Evolutionary conservation across 37 sponge, comb jelly and placozoan genomes (phyloP).

Genomic region (Aplysina aerophoba): DNA sequence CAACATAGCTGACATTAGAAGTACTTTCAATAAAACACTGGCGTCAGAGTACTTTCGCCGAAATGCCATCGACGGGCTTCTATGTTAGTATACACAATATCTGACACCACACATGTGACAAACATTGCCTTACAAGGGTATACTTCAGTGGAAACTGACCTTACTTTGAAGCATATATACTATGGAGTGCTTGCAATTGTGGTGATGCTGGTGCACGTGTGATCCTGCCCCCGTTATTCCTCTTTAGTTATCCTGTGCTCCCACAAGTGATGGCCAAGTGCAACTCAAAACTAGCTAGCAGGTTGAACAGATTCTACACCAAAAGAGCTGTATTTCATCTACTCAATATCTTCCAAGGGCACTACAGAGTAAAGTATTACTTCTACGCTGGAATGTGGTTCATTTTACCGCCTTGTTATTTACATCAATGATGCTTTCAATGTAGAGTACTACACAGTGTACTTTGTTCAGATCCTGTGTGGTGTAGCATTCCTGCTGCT

Average conservation of each 20-base stretch:
- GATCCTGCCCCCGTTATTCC: background rate
- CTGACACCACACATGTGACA: too few species aligned
- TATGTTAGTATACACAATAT: too few species aligned
- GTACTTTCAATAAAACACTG: too few species aligned
- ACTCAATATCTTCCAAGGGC: background rate
- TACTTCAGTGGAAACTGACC: background rate
- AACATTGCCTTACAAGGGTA: background rate
- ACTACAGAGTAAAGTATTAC: background rate
- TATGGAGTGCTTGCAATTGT: constrained; percentile 7
- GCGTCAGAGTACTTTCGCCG: too few species aligned
- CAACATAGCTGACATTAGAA: too few species aligned
- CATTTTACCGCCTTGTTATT: constrained; percentile 2
- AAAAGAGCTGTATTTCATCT: constrained; percentile 1
- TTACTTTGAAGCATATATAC: constrained; percentile 11
- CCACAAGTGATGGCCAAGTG: background rate
- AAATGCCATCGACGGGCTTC: too few species aligned
- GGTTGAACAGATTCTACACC: background rate
- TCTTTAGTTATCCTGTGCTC: constrained; percentile 6
- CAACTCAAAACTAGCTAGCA: background rate
- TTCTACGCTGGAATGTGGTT: constrained; percentile 22
- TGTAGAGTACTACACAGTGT: background rate
- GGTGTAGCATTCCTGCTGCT: background rate
- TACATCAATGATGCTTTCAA: constrained; percentile 26
- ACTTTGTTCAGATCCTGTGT: background rate
- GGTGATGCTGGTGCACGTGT: background rate